Evolutionary conservation across 2,888 invertebrate species (phyloP).

Genomic region (Autographa gamma): DNA sequence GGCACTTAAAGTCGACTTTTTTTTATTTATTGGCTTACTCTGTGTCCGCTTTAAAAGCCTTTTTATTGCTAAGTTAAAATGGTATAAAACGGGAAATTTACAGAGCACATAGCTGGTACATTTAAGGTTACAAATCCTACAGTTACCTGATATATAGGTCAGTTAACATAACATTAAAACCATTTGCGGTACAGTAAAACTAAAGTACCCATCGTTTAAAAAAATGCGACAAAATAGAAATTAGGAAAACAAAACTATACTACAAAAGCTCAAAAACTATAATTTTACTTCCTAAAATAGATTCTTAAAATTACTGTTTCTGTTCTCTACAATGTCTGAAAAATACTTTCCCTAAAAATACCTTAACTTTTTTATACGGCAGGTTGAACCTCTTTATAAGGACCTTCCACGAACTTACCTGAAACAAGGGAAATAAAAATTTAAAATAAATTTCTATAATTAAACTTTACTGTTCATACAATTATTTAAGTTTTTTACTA

Average conservation of each 20-base stretch:
- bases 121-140: not conserved
- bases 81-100: conserved; percentile 40
- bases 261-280: not conserved
- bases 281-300: not conserved
- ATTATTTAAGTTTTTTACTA: too few relatives aligned
- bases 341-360: not conserved
- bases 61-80: conserved; percentile 53
- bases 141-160: not conserved
- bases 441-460: conserved; percentile 9
- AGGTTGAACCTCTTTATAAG: not conserved
- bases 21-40: conserved; percentile 63
- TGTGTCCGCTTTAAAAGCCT: conserved; percentile 55
- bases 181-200: not conserved
- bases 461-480: not conserved
- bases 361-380: not conserved
- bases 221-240: too few relatives aligned
- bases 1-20: conserved; percentile 64
- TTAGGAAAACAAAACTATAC: too few relatives aligned
- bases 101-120: conserved; percentile 3
- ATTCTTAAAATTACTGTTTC: not conserved
- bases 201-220: too few relatives aligned
- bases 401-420: conserved; percentile 45
- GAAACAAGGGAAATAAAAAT: conserved; percentile 41
- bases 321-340: not conserved
- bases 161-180: not conserved